These are phyloP conservation scores for Reinhardtius hippoglossoides DNA, from an alignment of 2,113 vertebrate species.

Conservation along the genomic window DNA sequence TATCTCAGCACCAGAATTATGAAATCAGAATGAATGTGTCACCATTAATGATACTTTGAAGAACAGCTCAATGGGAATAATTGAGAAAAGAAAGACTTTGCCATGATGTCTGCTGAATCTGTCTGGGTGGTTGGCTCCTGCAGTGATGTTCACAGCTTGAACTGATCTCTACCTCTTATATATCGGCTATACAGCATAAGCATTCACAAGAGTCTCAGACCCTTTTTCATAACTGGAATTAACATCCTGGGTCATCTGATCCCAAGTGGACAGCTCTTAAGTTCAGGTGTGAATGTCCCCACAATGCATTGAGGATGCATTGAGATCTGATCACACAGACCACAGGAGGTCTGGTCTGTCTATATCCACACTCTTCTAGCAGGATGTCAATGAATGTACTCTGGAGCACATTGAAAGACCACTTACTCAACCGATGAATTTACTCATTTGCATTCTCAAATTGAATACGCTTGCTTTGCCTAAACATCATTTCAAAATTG, in stretches of 20 bases:
- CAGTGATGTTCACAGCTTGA: conserved; percentile 28
- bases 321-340: background rate
- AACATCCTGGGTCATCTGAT: background rate
- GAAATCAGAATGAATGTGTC: background rate
- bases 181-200: conserved; percentile 14
- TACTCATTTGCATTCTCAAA: no score
- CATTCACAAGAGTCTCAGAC: background rate
- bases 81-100: background rate
- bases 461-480: no score
- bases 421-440: no score
- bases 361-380: no score
- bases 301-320: background rate
- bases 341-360: background rate
- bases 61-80: conserved; percentile 40
- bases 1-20: conserved; percentile 8
- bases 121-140: conserved; percentile 28
- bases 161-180: conserved; percentile 16
- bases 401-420: no score
- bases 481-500: no score
- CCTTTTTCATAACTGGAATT: background rate
- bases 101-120: conserved; percentile 10
- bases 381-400: no score
- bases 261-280: background rate
- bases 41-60: conserved; percentile 16
- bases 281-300: background rate